Evolutionary conservation across 2,888 invertebrate species (phyloP).

Genomic region (Cheilosia vernalis): DNA sequence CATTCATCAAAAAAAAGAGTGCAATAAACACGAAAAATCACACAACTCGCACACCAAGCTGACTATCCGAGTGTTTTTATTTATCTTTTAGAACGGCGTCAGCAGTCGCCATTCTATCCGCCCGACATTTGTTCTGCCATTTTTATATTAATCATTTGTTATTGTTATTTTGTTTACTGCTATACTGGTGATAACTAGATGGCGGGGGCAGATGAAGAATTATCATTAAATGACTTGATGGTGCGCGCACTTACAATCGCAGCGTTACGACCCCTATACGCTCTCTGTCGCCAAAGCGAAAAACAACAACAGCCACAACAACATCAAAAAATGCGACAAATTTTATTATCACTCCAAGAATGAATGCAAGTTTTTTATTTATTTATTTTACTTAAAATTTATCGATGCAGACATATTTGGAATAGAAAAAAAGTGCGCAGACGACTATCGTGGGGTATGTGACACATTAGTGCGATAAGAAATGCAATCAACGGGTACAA

Average conservation of each 20-base stretch:
- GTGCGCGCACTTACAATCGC: slow-evolving; percentile 49
- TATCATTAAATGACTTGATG: slow-evolving; percentile 40
- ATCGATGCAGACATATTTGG: not conserved
- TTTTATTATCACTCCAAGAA: slow-evolving; percentile 26
- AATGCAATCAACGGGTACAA: not conserved
- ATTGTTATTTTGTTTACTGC: slow-evolving; percentile 54
- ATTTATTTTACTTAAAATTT: not conserved
- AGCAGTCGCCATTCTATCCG: slow-evolving; percentile 39
- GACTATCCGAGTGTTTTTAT: slow-evolving; percentile 5
- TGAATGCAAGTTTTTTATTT: not conserved
- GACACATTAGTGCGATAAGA: slow-evolving; percentile 29
- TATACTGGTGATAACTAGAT: not conserved
- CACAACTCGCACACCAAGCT: not conserved
- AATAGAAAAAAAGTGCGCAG: slow-evolving; percentile 10
- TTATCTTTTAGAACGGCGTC: slow-evolving; percentile 39
- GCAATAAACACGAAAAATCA: slow-evolving; percentile 19
- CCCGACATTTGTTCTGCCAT: slow-evolving; percentile 54
- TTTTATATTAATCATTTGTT: slow-evolving; percentile 64
- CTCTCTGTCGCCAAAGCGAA: not conserved
- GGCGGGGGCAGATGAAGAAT: slow-evolving; percentile 11
- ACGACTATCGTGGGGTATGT: not conserved
- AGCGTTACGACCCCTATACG: slow-evolving; percentile 9
- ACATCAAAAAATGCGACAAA: not conserved
- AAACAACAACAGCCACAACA: not conserved
- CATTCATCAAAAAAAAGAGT: slow-evolving; percentile 37